Evolutionary conservation across 1,140 invertebrate genomes (phyloP).

Genomic region (Euschistus heros): DNA sequence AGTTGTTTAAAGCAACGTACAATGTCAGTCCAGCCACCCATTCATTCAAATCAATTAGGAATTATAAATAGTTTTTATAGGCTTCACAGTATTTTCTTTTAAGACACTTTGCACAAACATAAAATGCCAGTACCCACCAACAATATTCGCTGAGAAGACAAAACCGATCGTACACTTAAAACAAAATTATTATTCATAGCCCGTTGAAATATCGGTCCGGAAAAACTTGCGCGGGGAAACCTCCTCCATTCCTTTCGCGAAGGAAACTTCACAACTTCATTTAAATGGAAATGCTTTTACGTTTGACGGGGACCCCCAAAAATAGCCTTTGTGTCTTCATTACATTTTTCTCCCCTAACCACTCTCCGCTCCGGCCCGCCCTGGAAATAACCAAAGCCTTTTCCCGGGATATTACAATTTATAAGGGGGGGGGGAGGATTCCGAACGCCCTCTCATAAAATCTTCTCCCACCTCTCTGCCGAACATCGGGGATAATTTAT

Average conservation of each 20-base stretch:
- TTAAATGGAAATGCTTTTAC: slow-evolving; percentile 17
- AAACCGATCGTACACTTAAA: too few relatives aligned
- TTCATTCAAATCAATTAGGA: too few relatives aligned
- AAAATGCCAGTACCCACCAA: too few relatives aligned
- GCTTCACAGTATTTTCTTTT: too few relatives aligned
- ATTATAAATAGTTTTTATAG: too few relatives aligned
- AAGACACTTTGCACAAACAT: too few relatives aligned
- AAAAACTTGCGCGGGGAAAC: neutral
- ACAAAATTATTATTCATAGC: slow-evolving; percentile 2
- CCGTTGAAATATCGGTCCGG: neutral
- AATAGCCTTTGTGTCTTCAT: slow-evolving; percentile 16
- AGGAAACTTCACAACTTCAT: slow-evolving; percentile 8
- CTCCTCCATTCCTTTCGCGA: neutral
- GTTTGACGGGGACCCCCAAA: slow-evolving; percentile 9
- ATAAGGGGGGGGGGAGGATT: slow-evolving; percentile 3
- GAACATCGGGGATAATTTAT: neutral
- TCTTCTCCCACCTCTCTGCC: neutral
- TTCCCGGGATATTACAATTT: slow-evolving; percentile 15
- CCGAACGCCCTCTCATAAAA: neutral
- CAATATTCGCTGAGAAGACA: too few relatives aligned
- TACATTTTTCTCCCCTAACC: slow-evolving; percentile 6
- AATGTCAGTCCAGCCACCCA: too few relatives aligned
- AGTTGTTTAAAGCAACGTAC: too few relatives aligned
- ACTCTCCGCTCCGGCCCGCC: neutral
- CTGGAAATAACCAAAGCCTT: slow-evolving; percentile 13